Evolutionary conservation across 2,113 vertebrate species (phyloP), one percentile per base, ranked within the genome.

Genomic region (Talpa occidentalis): DNA sequence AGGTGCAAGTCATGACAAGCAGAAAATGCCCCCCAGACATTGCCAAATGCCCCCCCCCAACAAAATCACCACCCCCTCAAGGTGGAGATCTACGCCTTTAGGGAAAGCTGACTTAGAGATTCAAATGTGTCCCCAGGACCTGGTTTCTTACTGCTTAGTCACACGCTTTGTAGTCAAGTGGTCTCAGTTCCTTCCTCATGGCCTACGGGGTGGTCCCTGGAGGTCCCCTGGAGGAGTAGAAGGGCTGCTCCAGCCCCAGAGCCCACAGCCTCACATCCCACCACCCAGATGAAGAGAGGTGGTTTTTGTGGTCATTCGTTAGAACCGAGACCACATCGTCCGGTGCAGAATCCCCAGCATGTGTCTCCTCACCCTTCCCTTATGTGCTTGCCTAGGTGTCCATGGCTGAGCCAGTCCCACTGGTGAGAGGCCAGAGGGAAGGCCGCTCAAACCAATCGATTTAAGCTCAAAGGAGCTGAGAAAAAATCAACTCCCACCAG

Each of bases 201-300:
- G 11, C 32, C n/a, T 21, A 26, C 1, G 0, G 15, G 8, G 22
- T 17, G 11, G 28, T 64, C 10, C 10, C 26, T 17, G 6, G 49
- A n/a, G 35, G 44, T 37, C n/a, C 7, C 12, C 26, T 26, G 4
- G 14, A 6, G 60, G 44, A 54, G n/a, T 56, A 64, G 47, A 83
- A 62, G 37, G 35, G 16, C 47, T 42, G 7, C 6, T 64, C 40
- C 4, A 26, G 24, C 16, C 67, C 49, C 42, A 87, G 76, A 37
- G 76, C 16, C 66, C n/a, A 56, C 59, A 74, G 40, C 35, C 15
- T 67, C 47, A 15, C 12, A 10, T 26, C 35, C 8, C 5, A 5
- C 32, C 69, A 22, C 37, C 24, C 15, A 66, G n/a, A 24, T 2
- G 19, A 44, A 80, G 24, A 59, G 22, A 85, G 2, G 7, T 15